Evolutionary conservation across 2,888 invertebrate genomes (phyloP), one percentile per base, ranked within the genome.

Genomic region (Stenichneumon culpator): DNA sequence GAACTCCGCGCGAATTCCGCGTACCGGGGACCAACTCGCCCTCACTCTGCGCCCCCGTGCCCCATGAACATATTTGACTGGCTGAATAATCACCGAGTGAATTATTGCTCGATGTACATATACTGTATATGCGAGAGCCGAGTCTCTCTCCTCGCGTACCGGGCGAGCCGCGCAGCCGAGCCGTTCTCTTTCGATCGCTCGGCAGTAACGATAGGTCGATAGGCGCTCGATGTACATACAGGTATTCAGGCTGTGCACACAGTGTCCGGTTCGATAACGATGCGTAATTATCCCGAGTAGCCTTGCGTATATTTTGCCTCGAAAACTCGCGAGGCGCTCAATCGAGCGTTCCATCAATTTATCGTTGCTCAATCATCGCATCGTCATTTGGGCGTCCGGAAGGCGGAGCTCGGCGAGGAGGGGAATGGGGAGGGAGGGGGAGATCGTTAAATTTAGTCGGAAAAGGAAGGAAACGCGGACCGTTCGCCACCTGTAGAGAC

Each of bases 31-130:
- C 60, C 84, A 82, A 75, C 82, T 79, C 82, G 79, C 75, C 75
- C 85, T 82, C 84, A 70, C 52, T 82, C 81, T 75, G 44, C 28
- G 63, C 79, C 79, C 63, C 75, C 47, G 50, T 68, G 60, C 74
- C 22, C 85, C 67, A 85, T 85, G 79, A 85, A 82, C 85, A 82
- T 85, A 85, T 85, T 85, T 82, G 85, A 85, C 85, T 82, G 79
- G 79, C 67, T 85, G 85, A 82, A 85, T 85, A 85, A 85, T 82
- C 79, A 79, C 70, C 75, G 70, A 54, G 67, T 82, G 85, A 85
- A 85, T 85, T 79, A 85, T 82, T 72, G 60, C 75, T 70, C 82
- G 70, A 79, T 79, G 70, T 79, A 72, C 44, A 39, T 60, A 65
- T 47, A 69, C 32, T 63, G 47, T 70, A 69, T 69, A 57, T 32